Conservation (phyloP, 1,140 invertebrate species). For the Orchesella cincta region DNA sequence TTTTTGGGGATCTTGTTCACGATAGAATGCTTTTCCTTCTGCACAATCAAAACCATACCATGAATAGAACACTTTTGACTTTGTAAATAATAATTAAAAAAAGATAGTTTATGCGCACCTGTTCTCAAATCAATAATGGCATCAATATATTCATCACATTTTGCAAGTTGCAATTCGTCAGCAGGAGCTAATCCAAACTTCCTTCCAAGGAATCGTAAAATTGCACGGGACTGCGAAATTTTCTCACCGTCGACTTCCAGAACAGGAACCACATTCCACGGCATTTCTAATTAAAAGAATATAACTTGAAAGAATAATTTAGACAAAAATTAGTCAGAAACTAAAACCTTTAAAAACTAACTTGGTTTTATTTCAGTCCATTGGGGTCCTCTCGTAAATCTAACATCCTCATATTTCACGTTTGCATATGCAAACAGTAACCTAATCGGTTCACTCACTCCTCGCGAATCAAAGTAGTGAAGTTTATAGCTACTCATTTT, state of each 20-base stretch:
- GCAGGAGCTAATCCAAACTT: slow-evolving; percentile 63
- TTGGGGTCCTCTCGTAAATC: slow-evolving; percentile 53
- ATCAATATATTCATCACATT: slow-evolving; percentile 65
- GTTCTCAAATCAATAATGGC: slow-evolving; percentile 58
- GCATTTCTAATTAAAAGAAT: slow-evolving; percentile 53
- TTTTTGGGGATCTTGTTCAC: not conserved
- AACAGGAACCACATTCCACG: slow-evolving; percentile 69
- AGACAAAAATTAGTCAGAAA: not conserved
- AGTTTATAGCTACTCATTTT: slow-evolving; percentile 60
- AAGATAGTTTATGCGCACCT: not conserved
- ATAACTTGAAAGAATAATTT: not conserved
- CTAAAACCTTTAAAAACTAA: not conserved
- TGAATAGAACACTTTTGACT: too few relatives aligned
- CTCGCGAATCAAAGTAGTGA: slow-evolving; percentile 67
- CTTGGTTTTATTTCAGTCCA: not conserved
- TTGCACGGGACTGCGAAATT: slow-evolving; percentile 66
- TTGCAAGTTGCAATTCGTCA: slow-evolving; percentile 66
- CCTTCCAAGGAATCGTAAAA: slow-evolving; percentile 66
- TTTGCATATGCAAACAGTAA: slow-evolving; percentile 67
- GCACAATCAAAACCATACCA: slow-evolving; percentile 2
- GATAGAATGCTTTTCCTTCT: not conserved
- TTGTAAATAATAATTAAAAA: not conserved
- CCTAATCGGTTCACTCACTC: slow-evolving; percentile 68
- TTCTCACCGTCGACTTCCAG: slow-evolving; percentile 68
- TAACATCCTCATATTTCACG: slow-evolving; percentile 66